Evolutionary conservation across 2,113 vertebrate genomes (phyloP), one percentile per base, ranked within the genome.

Genomic region (Clarias magur): DNA sequence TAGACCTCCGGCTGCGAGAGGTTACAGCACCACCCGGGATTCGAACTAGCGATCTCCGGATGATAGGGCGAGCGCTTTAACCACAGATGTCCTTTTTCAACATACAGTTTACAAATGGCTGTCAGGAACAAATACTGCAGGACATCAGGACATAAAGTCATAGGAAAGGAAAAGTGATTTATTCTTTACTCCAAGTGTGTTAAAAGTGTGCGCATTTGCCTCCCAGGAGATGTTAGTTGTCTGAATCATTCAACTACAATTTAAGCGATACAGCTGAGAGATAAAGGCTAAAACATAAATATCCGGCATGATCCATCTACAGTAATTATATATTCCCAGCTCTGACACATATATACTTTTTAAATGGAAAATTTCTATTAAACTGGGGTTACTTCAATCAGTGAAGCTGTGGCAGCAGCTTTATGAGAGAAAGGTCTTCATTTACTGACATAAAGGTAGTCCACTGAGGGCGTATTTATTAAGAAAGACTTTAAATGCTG

Each of bases 371-470:
- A 76, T n/a, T 12, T n/a, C n/a, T 54, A 75, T 25, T 75, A 23
- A 42, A 73, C 38, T 6, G 0, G 17, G 38, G 70, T 23, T 73
- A 48, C 72, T 75, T 38, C 72, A 48, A 76, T 53, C 73, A 53
- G 73, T 25, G 72, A 76, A 76, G 73, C 73, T n/a, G 73, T n/a
- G 73, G 73, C 73, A 53, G 42, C 21, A 53, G 42, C 21, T 53
- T 76, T n/a, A 53, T 15, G 73, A 76, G 73, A 6, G 25, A 12
- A 76, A 13, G 42, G 11, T 25, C 72, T 76, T 76, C 53, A 76
- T 76, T 48, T 76, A 76, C 21, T 76, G 72, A n/a, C 72, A 76
- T 75, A 25, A 48, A 75, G 53, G 23, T 4, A 54, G 73, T 76
- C 42, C 73, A 54, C 42, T 16, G 73, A 54, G 73, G 73, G 13